These are phyloP conservation scores for Merops nubicus DNA, from an alignment of 2,113 vertebrate genomes.

Conservation along the genomic window DNA sequence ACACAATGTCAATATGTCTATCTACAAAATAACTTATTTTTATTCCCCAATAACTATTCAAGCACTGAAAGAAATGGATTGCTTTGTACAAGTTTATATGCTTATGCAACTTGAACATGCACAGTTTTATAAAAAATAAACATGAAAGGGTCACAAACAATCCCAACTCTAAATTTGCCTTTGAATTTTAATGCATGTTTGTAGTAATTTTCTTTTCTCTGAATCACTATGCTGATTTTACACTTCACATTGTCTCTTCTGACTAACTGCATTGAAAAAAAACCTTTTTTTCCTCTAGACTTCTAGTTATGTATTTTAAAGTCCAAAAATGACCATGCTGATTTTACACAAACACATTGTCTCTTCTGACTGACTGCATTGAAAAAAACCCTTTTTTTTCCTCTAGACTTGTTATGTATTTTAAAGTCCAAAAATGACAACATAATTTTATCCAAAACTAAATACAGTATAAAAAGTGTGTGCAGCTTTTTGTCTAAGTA, in stretches of 20 bases:
- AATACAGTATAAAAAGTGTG: neutral
- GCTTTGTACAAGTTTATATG: neutral
- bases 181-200: neutral
- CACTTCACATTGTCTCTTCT: neutral
- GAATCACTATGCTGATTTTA: neutral
- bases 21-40: neutral
- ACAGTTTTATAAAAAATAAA: neutral
- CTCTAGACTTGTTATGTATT: neutral
- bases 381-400: neutral
- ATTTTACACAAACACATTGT: neutral
- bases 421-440: neutral
- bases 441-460: neutral
- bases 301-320: neutral
- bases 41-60: neutral
- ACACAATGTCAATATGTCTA: neutral
- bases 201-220: neutral
- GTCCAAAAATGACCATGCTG: neutral
- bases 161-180: neutral
- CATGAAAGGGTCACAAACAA: neutral
- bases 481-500: neutral
- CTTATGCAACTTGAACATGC: neutral
- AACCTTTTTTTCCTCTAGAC: neutral
- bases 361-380: neutral
- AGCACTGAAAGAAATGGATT: neutral
- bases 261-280: neutral